Conservation (phyloP, 2,113 vertebrate species). For the Channa argus region DNA sequence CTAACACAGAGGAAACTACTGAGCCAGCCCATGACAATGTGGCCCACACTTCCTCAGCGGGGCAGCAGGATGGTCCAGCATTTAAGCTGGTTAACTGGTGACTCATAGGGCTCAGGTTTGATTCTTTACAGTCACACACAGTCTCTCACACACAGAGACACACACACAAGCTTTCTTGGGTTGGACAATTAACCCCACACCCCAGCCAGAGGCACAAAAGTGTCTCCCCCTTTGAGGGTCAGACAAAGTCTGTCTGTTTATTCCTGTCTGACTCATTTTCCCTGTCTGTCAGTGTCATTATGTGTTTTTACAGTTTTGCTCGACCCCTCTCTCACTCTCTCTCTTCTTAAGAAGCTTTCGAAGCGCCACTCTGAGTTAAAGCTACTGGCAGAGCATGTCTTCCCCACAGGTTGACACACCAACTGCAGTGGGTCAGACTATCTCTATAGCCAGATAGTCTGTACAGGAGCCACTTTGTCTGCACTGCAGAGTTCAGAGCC, state of each 20-base stretch:
- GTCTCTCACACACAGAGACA: conserved; percentile 1
- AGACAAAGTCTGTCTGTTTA: conserved; percentile 48
- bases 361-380: conserved; percentile 28
- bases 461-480: conserved; percentile 24
- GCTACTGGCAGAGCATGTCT: conserved; percentile 33
- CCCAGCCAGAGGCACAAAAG: conserved; percentile 8
- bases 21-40: not conserved
- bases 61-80: not conserved
- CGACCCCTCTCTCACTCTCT: not conserved
- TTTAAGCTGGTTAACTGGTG: conserved; percentile 1
- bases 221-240: conserved; percentile 11
- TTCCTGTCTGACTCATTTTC: conserved; percentile 61
- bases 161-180: not conserved
- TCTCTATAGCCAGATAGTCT: not conserved
- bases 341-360: conserved; percentile 53
- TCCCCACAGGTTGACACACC: conserved; percentile 46
- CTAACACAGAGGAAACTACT: not conserved
- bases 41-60: not conserved
- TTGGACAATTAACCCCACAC: conserved; percentile 32
- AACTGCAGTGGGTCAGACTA: conserved; percentile 40
- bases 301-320: conserved; percentile 12
- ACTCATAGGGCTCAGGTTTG: not conserved
- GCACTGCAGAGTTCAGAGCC: conserved; percentile 13
- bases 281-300: conserved; percentile 50
- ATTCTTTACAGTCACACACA: not conserved